These are phyloP conservation scores for Drosophila tripunctata DNA, from an alignment of 2,888 invertebrate species.

Conservation along the genomic window DNA sequence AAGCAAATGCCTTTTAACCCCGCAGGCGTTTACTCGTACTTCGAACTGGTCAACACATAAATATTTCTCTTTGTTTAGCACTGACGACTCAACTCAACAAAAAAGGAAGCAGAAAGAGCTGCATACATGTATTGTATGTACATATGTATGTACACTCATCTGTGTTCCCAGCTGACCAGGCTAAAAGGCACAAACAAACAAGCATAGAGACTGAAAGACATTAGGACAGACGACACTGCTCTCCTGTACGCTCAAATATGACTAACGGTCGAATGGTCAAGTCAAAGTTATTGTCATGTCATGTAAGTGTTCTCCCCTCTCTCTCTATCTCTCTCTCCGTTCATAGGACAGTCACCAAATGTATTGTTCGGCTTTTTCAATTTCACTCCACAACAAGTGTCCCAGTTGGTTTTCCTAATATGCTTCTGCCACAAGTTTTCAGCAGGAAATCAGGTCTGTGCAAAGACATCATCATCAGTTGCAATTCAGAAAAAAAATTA, in stretches of 20 bases:
- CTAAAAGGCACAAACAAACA: conserved; percentile 36
- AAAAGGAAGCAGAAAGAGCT: conserved; percentile 49
- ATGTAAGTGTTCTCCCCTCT: conserved; percentile 56
- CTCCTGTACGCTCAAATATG: conserved; percentile 57
- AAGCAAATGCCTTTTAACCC: conserved; percentile 37
- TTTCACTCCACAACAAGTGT: conserved; percentile 33
- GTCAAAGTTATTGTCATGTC: conserved; percentile 80
- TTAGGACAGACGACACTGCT: conserved; percentile 3
- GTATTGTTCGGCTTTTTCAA: conserved; percentile 47
- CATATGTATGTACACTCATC: conserved; percentile 1
- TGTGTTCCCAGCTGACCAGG: conserved; percentile 10
- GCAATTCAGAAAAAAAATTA: not conserved
- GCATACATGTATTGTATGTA: too few species aligned
- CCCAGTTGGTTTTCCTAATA: conserved; percentile 24
- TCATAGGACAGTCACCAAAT: conserved; percentile 16
- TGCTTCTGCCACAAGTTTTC: not conserved
- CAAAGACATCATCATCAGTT: not conserved
- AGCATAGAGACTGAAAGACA: conserved; percentile 3
- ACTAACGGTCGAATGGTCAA: conserved; percentile 79
- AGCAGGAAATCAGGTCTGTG: not conserved
- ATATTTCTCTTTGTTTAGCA: conserved; percentile 75
- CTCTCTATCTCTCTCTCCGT: not conserved
- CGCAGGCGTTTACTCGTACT: conserved; percentile 35
- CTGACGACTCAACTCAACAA: conserved; percentile 37
- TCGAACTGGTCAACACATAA: conserved; percentile 65